Conservation (phyloP, 2,888 invertebrate genomes). For the Darwinula stevensoni region DNA sequence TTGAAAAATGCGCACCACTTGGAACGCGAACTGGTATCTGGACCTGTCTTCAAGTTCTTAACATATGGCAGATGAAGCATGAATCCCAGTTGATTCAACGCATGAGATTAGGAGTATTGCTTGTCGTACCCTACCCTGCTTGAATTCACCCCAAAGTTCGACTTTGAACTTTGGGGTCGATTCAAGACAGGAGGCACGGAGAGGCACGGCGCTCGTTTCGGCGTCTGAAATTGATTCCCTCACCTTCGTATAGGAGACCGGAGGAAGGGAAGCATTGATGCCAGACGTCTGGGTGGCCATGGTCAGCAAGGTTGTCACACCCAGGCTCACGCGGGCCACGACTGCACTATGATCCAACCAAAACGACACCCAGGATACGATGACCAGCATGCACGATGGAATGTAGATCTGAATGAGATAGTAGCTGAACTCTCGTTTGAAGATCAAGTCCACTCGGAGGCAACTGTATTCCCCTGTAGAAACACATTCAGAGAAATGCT, state of each 20-base stretch:
- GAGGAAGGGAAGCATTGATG: constrained; percentile 19
- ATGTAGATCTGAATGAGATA: constrained; percentile 24
- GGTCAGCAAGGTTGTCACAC: constrained; percentile 21
- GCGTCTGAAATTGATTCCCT: constrained; percentile 14
- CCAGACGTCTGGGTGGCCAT: constrained; percentile 20
- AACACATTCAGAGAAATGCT: too few relatives aligned
- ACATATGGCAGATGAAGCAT: too few relatives aligned
- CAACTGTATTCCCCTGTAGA: constrained; percentile 22
- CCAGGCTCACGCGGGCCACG: constrained; percentile 17
- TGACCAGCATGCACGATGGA: constrained; percentile 21
- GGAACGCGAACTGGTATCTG: too few relatives aligned
- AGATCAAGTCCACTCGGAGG: constrained; percentile 19
- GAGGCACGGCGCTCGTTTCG: not conserved
- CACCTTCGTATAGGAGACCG: constrained; percentile 25
- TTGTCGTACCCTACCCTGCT: too few relatives aligned
- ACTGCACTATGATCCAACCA: constrained; percentile 17
- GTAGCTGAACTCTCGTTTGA: constrained; percentile 23
- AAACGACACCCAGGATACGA: constrained; percentile 17
- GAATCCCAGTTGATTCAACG: too few relatives aligned
- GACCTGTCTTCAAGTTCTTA: too few relatives aligned
- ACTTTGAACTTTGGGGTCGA: too few relatives aligned
- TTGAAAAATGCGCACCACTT: too few relatives aligned
- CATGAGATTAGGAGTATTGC: too few relatives aligned
- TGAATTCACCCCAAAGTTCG: too few relatives aligned
- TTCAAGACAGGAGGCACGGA: too few relatives aligned